Base-by-base conservation (phyloP, 2,113 vertebrate species). In the Otolemur garnettii region DNA sequence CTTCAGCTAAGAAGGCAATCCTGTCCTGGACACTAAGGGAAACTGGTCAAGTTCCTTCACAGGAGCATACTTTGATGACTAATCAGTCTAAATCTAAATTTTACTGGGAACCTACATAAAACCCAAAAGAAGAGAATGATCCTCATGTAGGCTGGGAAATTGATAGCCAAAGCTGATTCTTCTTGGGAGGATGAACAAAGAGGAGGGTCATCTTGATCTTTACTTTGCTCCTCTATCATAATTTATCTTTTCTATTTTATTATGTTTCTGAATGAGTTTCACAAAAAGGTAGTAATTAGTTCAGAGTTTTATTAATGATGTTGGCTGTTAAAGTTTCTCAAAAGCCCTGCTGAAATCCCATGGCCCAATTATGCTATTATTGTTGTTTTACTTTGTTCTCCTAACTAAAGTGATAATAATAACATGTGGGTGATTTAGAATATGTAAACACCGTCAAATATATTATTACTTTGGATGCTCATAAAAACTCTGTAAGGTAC, bases 291-390 rank as follows among this genome's bases (percentile, higher is more conserved):
- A 91, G 24, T n/a, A 80, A 55, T 33, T 45, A 75, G 26, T 92
- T 92, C 28, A 75, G 71, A 95, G 35, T 93, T 96, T 93, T 42
- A 35, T 53, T 87, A 95, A 97, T 62, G n/a, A 0, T 78, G 72
- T 0, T 82, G 72, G 45, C 77, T 90, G 19, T 53, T 92, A 87
- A 86, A 55, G 6, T 87, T 78, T 92, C 55, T 95, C 53, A 84
- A 90, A 94, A 95, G 89, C 17, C 21, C 33, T 66, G 38, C 69
- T 74, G 5, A 95, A 97, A 96, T 84, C n/a, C 38, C 62, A 91
- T 87, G 53, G 90, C 60, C 66, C 12, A 90, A 84, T 69, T 75
- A 92, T 55, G 38, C 17, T 87, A 92, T 79, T 81, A 64, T 69
- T 89, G 26, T 59, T 75, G 91, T 75, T 95, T 75, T 60, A 19